Conservation (phyloP, 2,113 vertebrate species). For the Benitochromis conjunctus region DNA sequence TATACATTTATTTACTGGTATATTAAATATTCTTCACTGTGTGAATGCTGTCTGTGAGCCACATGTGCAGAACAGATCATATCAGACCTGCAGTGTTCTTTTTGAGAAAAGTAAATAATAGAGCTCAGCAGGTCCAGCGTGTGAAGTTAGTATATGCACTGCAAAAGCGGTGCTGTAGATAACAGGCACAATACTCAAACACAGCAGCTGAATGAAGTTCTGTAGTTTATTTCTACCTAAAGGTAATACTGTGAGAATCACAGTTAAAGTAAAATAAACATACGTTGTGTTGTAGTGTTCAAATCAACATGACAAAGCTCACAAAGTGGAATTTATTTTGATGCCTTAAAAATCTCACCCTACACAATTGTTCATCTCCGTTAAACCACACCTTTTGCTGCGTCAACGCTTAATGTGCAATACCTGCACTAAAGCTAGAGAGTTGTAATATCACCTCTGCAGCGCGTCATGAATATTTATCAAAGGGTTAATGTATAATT, state of each 20-base stretch:
- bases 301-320: neutral
- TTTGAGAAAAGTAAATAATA: neutral
- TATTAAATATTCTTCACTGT: neutral
- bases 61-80: neutral
- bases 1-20: neutral
- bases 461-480: neutral
- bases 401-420: neutral
- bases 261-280: neutral
- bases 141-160: neutral
- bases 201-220: neutral
- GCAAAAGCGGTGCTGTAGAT: neutral
- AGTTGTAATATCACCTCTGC: neutral
- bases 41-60: neutral
- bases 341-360: neutral
- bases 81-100: neutral
- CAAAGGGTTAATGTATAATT: neutral
- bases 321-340: neutral
- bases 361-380: neutral
- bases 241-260: neutral
- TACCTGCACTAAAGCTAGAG: neutral
- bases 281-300: neutral
- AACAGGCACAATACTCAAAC: neutral
- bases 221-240: neutral
- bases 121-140: neutral
- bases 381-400: neutral